Base-by-base conservation (phyloP, 2,797 vertebrate species). In the Triplophysa bombifrons region DNA sequence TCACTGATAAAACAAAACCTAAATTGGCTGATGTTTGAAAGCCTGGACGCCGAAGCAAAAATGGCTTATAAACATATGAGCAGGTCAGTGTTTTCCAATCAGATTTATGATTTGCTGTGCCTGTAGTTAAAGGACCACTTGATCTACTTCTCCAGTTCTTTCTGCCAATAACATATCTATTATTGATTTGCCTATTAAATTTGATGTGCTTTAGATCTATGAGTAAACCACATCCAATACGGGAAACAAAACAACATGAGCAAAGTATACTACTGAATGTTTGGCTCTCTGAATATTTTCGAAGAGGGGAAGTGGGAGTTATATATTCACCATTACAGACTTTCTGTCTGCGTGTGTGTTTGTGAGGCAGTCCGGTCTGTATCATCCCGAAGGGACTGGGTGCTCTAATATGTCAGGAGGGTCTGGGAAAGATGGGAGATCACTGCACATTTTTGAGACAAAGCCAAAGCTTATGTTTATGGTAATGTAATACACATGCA, bases 1-100 rank as follows among this genome's bases (percentile, higher is more conserved):
- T 83, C 74, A 61, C 67, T 74, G 84, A 69, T 77, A 81, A 86
- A 80, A 79, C 72, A 76, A 84, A 75, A 74, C 72, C 72, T 72
- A 74, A 55, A 65, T 55, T 48, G 27, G 19, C 22, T 48, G 30
- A 78, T 27, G 67, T 77, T 50, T 38, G 53, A 56, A 30, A 51
- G 38, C 61, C 55, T 25, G 27, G 58, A 72, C 63, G 66, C 70
- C 17, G 60, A 17, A 74, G 67, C 55, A 38, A 74, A 56, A 46
- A 34, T 51, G 20, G 22, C 27, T 25, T 66, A 19, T 77, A 38
- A 74, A 68, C 76, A 58, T 60, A 27, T 27, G 25, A 27, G 25
- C 25, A 27, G 25, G 2, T 27, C 25, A 27, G 25, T 27, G 25
- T 27, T 27, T 27, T 27, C 25, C 25, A 27, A 27, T 27, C 2